Percentiles rank a stretch among this genome's conserved stretches.
Conservation (phyloP, 2,888 invertebrate genomes). For the Malthinus seriepunctatus region DNA sequence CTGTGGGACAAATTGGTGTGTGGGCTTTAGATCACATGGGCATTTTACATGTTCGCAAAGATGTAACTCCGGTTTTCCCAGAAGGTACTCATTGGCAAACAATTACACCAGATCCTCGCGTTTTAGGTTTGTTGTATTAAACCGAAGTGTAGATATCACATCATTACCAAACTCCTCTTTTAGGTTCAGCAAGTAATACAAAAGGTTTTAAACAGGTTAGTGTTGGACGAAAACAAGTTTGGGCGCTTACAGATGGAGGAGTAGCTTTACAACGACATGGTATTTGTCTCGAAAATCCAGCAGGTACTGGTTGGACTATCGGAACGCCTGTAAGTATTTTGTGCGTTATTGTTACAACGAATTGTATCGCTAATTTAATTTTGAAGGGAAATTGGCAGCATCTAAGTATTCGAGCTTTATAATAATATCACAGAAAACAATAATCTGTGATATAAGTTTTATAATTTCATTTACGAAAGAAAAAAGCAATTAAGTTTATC, state of each 20-base stretch:
- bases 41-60: constrained; percentile 75
- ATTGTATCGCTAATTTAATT: too few relatives aligned
- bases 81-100: constrained; percentile 87
- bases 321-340: constrained; percentile 60
- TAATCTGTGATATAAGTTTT: too few relatives aligned
- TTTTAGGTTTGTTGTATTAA: constrained; percentile 51
- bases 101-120: constrained; percentile 61
- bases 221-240: constrained; percentile 70
- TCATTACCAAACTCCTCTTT: neutral
- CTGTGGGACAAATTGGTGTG: constrained; percentile 71
- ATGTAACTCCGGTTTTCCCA: constrained; percentile 73
- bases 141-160: too few relatives aligned
- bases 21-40: constrained; percentile 82
- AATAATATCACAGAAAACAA: too few relatives aligned
- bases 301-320: constrained; percentile 79
- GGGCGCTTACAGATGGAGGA: constrained; percentile 76
- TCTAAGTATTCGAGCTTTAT: constrained; percentile 47
- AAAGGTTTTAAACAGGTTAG: constrained; percentile 72
- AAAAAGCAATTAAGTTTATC: too few relatives aligned
- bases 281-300: constrained; percentile 70
- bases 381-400: constrained; percentile 61
- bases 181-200: constrained; percentile 49
- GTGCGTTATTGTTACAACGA: neutral
- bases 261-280: constrained; percentile 73
- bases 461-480: too few relatives aligned